Conservation (phyloP, 2,797 vertebrate species). For the Myiothlypis chrysogaster region DNA sequence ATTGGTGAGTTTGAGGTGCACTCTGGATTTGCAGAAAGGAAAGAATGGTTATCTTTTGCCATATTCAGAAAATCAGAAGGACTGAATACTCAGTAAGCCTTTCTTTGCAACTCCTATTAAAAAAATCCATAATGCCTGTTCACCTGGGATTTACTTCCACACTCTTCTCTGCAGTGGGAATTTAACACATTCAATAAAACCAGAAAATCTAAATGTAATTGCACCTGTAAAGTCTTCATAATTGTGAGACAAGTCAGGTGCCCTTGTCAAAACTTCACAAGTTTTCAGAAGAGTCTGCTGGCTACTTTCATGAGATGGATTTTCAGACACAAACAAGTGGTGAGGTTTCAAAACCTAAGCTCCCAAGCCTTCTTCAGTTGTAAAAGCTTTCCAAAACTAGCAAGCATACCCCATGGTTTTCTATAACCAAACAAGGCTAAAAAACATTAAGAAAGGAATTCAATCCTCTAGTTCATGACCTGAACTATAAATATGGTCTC, state of each 20-base stretch:
- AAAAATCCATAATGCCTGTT: background rate
- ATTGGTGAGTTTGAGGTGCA: background rate
- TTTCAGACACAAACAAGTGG: background rate
- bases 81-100: background rate
- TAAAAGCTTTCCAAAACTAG: background rate
- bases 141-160: background rate
- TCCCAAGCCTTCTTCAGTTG: background rate
- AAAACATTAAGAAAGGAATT: background rate
- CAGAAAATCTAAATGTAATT: background rate
- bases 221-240: background rate
- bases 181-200: background rate
- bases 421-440: background rate
- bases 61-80: background rate
- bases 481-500: background rate
- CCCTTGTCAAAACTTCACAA: background rate
- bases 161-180: background rate
- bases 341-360: background rate
- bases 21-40: background rate
- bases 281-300: background rate
- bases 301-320: background rate
- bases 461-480: background rate
- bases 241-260: background rate
- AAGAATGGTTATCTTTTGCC: background rate
- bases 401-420: background rate
- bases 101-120: background rate